Base-by-base conservation (phyloP, 2,888 invertebrate species). In the Lamellibrachia columna region DNA sequence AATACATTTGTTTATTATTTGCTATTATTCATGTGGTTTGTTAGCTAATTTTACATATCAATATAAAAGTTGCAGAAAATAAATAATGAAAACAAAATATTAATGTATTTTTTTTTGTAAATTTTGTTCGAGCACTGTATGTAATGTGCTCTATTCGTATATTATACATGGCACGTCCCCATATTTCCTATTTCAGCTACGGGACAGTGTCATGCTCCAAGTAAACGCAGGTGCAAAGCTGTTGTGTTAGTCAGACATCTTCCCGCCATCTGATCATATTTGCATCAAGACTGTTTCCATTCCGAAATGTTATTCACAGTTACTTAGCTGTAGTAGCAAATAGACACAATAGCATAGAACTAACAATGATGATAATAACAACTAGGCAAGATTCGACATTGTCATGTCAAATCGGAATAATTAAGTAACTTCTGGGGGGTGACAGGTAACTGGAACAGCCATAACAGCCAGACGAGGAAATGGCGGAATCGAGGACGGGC, bases 141-240 rank as follows among this genome's bases (percentile, higher is more conserved):
- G 58, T 3, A 58, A 40, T 40, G 0, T 40, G 40, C 0, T 40
- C 40, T 40, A 40, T 40, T 40, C 40, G 40, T 40, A 40, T 40
- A 40, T 40, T 40, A 40, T 40, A 40, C 40, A 40, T 40, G 40
- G 40, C 40, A 40, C 40, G 40, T 40, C 40, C 40, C 40, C 40
- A 40, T 7, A 90, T 93, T 90, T 53, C 93, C 6, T 93, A 93
- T 58, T 93, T 93, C 53, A 4, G 22, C 15, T 1, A 15, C 58
- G 8, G n/a, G 75, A 75, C 15, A 15, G 22, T 75, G 75, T 75
- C 75, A 9, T 55, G 55, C 55, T 55, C 55, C 55, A 55, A 9
- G 55, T 55, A 22, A 11, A n/a, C 75, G n/a, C 75, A 75, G 75
- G 75, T 75, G 75, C 75, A 75, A 75, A 75, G 75, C 75, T 22